These are phyloP conservation scores for Halisarca cf. caerulea DNA, from an alignment of 37 sponge, comb jelly and placozoan genomes.

Conservation along the genomic window DNA sequence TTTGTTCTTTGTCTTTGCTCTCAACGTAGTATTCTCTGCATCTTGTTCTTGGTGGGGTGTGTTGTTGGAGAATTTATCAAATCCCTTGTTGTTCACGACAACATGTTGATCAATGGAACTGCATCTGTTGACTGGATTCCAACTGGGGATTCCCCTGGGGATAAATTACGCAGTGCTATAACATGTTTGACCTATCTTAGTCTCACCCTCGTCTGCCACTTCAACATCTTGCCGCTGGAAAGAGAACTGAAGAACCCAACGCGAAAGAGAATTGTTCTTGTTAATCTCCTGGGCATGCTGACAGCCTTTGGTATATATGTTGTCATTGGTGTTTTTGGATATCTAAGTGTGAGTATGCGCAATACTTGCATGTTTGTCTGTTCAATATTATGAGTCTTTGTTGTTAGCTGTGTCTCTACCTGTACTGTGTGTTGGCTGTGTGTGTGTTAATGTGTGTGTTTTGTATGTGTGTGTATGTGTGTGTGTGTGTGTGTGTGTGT, in stretches of 20 bases:
- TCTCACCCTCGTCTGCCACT: constrained; percentile 78
- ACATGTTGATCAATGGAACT: background rate
- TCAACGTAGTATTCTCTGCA: constrained; percentile 6
- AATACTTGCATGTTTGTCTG: background rate
- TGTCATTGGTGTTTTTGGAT: constrained; percentile 56
- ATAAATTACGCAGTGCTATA: constrained; percentile 9
- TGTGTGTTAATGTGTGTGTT: constrained; percentile 16
- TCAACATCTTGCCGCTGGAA: constrained; percentile 73
- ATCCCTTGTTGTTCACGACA: background rate
- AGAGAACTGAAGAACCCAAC: constrained; percentile 63
- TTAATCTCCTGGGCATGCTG: constrained; percentile 40
- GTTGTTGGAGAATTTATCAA: constrained; percentile 5
- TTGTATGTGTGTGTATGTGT: background rate
- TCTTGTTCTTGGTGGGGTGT: background rate
- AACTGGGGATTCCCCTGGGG: background rate
- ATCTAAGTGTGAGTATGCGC: constrained; percentile 53
- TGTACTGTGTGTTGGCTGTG: background rate
- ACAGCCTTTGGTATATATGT: constrained; percentile 59
- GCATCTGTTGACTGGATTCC: background rate
- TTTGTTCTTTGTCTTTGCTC: no score
- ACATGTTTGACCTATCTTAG: constrained; percentile 62
- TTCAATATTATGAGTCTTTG: background rate
- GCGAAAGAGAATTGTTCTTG: constrained; percentile 20
- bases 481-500: constrained; percentile 8
- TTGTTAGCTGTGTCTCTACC: background rate